Evolutionary conservation across 2,888 invertebrate genomes (phyloP), one percentile per base, ranked within the genome.

Genomic region (Automeris io): DNA sequence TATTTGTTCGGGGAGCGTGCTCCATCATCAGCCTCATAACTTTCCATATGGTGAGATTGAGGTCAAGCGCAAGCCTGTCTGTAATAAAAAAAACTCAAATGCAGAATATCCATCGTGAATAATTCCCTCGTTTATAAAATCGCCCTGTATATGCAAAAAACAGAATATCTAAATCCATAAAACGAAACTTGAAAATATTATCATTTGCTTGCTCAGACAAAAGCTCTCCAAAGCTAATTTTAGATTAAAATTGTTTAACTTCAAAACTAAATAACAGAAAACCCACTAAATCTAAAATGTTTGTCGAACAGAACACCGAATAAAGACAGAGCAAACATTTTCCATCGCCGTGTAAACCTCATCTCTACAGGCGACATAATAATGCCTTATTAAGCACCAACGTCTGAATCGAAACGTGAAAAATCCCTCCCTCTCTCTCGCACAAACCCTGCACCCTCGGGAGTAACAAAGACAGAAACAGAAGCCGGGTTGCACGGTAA

Each of bases 401-500:
- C 79, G 79, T 77, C 68, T 59, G 65, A 78, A 77, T 71, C 66
- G 67, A 66, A 73, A 61, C 70, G 67, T 61, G 62, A 64, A 67
- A 67, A 57, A 54, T 39, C 42, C 38, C 24, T n/a, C 55, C 43
- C 33, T 75, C 81, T 61, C 74, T 47, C 54, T 82, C 73, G 24
- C 55, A 44, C 72, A 12, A n/a, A 5, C 43, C 40, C 41, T 37
- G 25, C 18, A 44, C 51, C 46, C 49, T 47, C 45, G 46, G 24
- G 36, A 45, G 55, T 35, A 46, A 80, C 66, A 72, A 73, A 71
- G 82, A 80, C 51, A 58, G 73, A 61, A 60, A 70, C 66, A 74
- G 85, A 80, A 82, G 81, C 76, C 71, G 70, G 78, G 79, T 76
- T 81, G 80, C 65, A 68, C 75, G 83, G 82, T 87, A 87, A 90